These are phyloP conservation scores for Rhagoletis zephyria DNA, from an alignment of 1,140 invertebrate species.

Conservation along the genomic window DNA sequence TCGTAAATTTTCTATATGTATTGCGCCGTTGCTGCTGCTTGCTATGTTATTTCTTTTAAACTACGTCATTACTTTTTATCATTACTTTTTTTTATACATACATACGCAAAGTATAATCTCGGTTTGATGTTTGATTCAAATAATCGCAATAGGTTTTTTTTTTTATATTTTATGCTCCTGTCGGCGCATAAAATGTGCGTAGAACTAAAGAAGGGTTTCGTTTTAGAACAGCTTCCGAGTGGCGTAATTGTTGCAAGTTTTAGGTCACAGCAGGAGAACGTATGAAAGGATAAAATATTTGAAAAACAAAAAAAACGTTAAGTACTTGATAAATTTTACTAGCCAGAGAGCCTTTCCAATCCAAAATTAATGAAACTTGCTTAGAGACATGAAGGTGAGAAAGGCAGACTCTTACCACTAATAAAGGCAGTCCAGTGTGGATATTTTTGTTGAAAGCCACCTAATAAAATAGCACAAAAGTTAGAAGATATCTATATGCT, in stretches of 20 bases:
- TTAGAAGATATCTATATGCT: no score
- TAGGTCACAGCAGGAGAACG: not conserved
- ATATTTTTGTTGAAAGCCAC: no score
- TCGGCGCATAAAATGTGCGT: not conserved
- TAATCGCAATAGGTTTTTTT: slow-evolving; percentile 1
- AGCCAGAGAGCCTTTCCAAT: no score
- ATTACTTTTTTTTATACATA: not conserved
- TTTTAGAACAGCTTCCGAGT: not conserved
- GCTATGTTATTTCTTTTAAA: slow-evolving; percentile 21
- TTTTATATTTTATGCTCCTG: not conserved
- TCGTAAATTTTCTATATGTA: slow-evolving; percentile 45
- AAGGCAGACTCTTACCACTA: no score
- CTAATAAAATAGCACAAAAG: no score
- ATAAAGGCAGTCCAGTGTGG: no score
- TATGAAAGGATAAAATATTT: no score
- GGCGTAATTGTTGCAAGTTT: not conserved
- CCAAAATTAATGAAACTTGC: no score
- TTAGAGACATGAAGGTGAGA: no score
- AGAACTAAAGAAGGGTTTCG: not conserved
- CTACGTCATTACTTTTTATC: slow-evolving; percentile 23
- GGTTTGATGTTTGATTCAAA: slow-evolving; percentile 45
- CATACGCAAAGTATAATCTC: not conserved
- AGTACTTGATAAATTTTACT: no score
- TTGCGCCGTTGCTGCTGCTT: not conserved
- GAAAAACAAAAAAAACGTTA: no score